Evolutionary conservation across 2,113 vertebrate species (phyloP), one percentile per base, ranked within the genome.

Genomic region (Hypanus sabinus): DNA sequence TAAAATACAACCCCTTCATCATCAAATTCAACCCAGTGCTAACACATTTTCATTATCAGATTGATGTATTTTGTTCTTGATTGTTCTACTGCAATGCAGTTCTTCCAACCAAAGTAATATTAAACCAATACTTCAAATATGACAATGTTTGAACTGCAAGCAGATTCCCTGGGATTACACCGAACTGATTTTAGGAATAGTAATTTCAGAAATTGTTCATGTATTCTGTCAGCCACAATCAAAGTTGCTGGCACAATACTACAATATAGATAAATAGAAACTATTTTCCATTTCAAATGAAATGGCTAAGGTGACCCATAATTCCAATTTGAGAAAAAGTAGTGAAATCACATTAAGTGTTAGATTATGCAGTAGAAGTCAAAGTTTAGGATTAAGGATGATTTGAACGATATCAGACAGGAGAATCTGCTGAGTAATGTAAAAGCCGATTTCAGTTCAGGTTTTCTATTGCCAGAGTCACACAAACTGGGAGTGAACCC

Each of bases 251-350:
- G 33, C 38, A 70, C 68, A 46, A 38, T 38, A 38, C 33, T 46
- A 16, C 91, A 73, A 33, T 90, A 90, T 33, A 90, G 60, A 90
- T 90, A 90, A 90, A 90, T 65, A 90, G 85, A 90, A 90, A 55
- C 68, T 10, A 93, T 73, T 73, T 71, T 55, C 24, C 60, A 73
- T 30, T 93, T 36, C 24, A 16, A 70, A 75, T 30, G 68, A 93
- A 75, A 73, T 38, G 22, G 24, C 36, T 20, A 73, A 93, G 68
- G 91, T 46, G 70, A 93, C 91, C 68, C 91, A 93, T 68, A 33
- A 55, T 73, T 38, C 12, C n/a, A 93, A 27, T 93, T 93, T 93
- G 70, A 36, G 73, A 70, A 33, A 73, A 73, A 73, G n/a, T 93
- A 55, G 38, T 55, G 68, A 70, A 75, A 30, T 24, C 27, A 24